phyloP scores from a whole-genome alignment of 1,140 invertebrate genomes.

The Trialeurodes vaporariorum region DNA sequence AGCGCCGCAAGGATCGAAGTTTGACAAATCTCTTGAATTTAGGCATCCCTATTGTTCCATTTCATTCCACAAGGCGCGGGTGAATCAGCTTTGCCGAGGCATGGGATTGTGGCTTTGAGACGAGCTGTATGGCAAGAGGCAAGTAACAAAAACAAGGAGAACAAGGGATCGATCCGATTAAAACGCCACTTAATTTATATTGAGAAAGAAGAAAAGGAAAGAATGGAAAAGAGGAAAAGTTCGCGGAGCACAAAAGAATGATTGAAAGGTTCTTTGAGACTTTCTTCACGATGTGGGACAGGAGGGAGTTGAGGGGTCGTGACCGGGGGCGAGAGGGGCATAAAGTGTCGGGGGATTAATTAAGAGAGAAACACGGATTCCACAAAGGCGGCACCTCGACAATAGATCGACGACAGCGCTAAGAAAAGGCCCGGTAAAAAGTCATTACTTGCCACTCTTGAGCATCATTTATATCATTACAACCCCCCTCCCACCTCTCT shows the following conservation, averaged over 20 bases:
- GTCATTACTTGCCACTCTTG: background rate
- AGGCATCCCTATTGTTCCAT: too few species aligned
- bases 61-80: too few species aligned
- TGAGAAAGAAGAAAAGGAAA: background rate
- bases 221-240: background rate
- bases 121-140: too few species aligned
- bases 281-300: background rate
- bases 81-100: background rate
- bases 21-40: too few species aligned
- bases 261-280: background rate
- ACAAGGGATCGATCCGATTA: background rate
- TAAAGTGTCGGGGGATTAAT: background rate
- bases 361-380: background rate
- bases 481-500: too few species aligned
- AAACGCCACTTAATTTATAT: background rate
- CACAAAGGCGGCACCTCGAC: background rate
- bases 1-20: too few species aligned
- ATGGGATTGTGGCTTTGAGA: too few species aligned
- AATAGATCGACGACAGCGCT: background rate
- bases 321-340: background rate
- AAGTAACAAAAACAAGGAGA: background rate
- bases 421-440: background rate
- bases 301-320: background rate
- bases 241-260: background rate
- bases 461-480: background rate